A percentile compares a stretch with the other conserved stretches of the same genome.
These are phyloP conservation scores for Propithecus deckenii DNA, from an alignment of 2,797 vertebrate genomes.

Conservation along the genomic window DNA sequence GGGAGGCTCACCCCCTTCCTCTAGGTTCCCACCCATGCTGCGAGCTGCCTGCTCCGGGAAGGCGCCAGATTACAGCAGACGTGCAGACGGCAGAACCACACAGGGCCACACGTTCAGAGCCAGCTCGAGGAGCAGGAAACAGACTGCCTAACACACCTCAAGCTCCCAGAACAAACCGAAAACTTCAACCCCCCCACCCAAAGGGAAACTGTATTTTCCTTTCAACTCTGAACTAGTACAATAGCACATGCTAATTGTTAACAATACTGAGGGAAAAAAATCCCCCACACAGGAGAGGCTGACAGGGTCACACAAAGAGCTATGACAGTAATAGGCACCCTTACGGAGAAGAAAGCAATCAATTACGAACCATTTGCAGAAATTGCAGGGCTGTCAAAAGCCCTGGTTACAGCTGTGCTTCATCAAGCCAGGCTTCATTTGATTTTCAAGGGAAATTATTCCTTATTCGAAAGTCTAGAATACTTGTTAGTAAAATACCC, in stretches of 20 bases:
- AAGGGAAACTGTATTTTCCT: slow-evolving; percentile 69
- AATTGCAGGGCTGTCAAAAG: slow-evolving; percentile 85
- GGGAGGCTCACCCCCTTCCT: slow-evolving; percentile 67
- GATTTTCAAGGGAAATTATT: slow-evolving; percentile 69
- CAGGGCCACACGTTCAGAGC: slow-evolving; percentile 43
- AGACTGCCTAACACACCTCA: background rate
- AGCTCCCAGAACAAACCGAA: background rate
- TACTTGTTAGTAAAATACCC: slow-evolving; percentile 63
- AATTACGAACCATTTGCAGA: slow-evolving; percentile 86
- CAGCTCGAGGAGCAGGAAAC: background rate
- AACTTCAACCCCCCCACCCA: slow-evolving; percentile 23
- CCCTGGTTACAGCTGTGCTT: slow-evolving; percentile 80
- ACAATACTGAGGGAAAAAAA: slow-evolving; percentile 16
- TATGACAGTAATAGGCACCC: slow-evolving; percentile 86
- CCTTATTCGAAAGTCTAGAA: slow-evolving; percentile 63
- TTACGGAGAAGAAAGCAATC: slow-evolving; percentile 81
- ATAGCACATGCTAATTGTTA: slow-evolving; percentile 68
- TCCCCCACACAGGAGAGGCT: slow-evolving; percentile 63
- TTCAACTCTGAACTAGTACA: slow-evolving; percentile 49
- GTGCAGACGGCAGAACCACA: background rate
- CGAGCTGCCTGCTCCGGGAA: slow-evolving; percentile 13
- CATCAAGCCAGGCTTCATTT: slow-evolving; percentile 74
- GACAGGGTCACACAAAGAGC: slow-evolving; percentile 82
- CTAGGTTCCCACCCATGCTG: slow-evolving; percentile 54
- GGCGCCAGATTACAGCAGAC: slow-evolving; percentile 51